phyloP scores from a whole-genome alignment of 2,113 vertebrate genomes.

The Phalacrocorax carbo region DNA sequence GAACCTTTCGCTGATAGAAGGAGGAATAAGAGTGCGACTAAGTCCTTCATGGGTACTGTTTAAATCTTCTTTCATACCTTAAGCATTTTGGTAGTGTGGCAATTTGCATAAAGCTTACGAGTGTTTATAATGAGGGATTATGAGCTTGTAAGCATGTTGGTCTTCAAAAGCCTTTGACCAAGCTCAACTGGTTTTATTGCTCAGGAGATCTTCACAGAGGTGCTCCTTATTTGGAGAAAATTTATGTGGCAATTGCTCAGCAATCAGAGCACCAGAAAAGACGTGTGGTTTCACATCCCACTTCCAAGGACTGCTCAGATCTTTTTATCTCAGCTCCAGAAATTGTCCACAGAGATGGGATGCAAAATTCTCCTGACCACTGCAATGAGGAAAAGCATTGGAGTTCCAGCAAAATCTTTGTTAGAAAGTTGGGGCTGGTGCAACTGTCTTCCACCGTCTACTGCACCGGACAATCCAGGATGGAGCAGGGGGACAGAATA shows the following conservation, averaged over 20 bases:
- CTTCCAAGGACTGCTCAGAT: not conserved
- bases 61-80: not conserved
- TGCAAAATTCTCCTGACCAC: not conserved
- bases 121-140: not conserved
- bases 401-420: not conserved
- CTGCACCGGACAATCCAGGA: not conserved
- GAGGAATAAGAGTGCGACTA: not conserved
- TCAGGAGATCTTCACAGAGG: not conserved
- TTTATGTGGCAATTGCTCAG: not conserved
- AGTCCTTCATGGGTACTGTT: not conserved
- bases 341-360: not conserved
- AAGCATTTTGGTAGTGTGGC: not conserved
- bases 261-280: not conserved
- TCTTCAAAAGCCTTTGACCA: not conserved
- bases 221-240: not conserved
- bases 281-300: not conserved
- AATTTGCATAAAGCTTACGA: not conserved
- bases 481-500: not conserved
- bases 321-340: not conserved
- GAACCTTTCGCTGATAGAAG: not conserved
- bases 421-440: not conserved
- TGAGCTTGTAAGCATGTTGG: not conserved
- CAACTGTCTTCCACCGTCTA: not conserved
- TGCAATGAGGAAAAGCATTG: not conserved
- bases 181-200: conserved; percentile 14